These are phyloP conservation scores for Neocrepidodera transversa DNA, from an alignment of 2,888 invertebrate species.

Conservation along the genomic window DNA sequence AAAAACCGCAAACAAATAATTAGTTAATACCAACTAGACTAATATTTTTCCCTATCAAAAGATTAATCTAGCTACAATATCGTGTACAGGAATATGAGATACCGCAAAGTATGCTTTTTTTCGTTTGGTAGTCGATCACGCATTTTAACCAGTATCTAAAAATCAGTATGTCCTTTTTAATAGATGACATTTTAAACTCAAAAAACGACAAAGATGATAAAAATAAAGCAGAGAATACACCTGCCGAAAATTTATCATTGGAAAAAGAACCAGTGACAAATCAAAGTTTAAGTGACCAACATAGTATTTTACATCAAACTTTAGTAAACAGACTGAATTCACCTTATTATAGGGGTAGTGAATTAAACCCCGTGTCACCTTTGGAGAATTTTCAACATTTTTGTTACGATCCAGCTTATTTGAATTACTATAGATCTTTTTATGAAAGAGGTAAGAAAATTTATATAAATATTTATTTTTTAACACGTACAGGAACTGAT, in stretches of 20 bases:
- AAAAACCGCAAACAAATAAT: slow-evolving; percentile 25
- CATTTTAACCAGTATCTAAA: not conserved
- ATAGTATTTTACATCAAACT: slow-evolving; percentile 24
- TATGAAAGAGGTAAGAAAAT: slow-evolving; percentile 18
- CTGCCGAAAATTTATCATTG: not conserved
- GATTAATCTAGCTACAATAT: slow-evolving; percentile 17
- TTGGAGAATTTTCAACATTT: slow-evolving; percentile 19
- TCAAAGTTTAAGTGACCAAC: slow-evolving; percentile 9
- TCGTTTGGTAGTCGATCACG: slow-evolving; percentile 1
- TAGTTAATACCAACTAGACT: slow-evolving; percentile 20
- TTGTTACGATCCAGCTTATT: slow-evolving; percentile 20
- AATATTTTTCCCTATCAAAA: slow-evolving; percentile 24
- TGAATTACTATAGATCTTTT: slow-evolving; percentile 18
- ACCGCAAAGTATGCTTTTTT: slow-evolving; percentile 14
- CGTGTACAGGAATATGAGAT: slow-evolving; percentile 10
- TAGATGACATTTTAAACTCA: slow-evolving; percentile 15
- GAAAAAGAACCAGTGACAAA: not conserved
- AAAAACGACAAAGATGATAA: not conserved
- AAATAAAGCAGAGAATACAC: not conserved
- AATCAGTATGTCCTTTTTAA: slow-evolving; percentile 21
- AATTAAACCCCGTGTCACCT: not conserved
- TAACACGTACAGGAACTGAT: no score
- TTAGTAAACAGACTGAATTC: slow-evolving; percentile 17
- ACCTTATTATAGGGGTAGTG: slow-evolving; percentile 15
- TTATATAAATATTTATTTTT: no score